phyloP scores from a whole-genome alignment of 2,113 vertebrate genomes.

The Phalacrocorax brasilianus region DNA sequence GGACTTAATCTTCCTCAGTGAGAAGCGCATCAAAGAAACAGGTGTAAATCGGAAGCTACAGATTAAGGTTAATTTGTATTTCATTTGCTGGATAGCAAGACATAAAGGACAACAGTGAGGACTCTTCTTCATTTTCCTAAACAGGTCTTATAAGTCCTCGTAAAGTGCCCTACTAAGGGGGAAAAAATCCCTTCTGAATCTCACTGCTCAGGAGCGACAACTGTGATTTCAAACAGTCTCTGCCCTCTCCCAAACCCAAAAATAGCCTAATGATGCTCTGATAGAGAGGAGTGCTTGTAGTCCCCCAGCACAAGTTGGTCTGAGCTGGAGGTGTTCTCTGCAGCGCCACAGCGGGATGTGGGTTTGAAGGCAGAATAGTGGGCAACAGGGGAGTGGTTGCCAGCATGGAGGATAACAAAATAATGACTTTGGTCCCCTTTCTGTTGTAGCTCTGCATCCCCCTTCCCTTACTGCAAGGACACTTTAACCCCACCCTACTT shows the following conservation, averaged over 20 bases:
- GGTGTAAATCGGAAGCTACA: neutral
- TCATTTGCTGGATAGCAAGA: neutral
- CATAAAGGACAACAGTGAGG: neutral
- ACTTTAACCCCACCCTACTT: neutral
- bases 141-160: neutral
- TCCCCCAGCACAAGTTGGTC: neutral
- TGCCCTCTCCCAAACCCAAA: neutral
- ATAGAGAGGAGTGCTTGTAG: too few species aligned
- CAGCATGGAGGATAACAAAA: neutral
- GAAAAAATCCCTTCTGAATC: neutral
- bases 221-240: neutral
- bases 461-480: accelerated
- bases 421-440: neutral
- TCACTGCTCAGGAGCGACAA: neutral
- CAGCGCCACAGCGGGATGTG: neutral
- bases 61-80: neutral
- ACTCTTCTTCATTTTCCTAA: neutral
- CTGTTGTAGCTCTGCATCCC: neutral
- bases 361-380: neutral
- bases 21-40: neutral
- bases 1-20: neutral
- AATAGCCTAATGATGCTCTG: neutral
- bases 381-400: neutral
- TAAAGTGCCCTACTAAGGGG: neutral
- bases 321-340: neutral